phyloP scores from a whole-genome alignment of 1,140 invertebrate genomes.

The Babylonia areolata region DNA sequence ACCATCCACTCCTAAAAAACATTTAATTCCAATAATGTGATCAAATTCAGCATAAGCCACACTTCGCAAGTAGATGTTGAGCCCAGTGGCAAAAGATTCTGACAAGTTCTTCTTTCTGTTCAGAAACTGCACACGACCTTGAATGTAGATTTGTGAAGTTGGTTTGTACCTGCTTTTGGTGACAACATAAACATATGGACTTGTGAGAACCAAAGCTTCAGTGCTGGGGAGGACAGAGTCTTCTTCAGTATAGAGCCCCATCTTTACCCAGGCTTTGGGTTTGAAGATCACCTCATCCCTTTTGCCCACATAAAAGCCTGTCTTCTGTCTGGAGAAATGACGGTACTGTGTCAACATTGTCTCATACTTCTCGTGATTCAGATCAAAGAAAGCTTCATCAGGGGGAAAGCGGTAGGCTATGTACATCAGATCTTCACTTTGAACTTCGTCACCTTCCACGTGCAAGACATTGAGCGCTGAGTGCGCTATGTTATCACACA shows the following conservation, averaged over 20 bases:
- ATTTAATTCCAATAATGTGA: constrained; percentile 66
- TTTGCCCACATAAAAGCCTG: constrained; percentile 57
- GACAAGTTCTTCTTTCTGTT: constrained; percentile 58
- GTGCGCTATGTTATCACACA: constrained; percentile 62
- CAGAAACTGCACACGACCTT: constrained; percentile 67
- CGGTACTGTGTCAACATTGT: constrained; percentile 57
- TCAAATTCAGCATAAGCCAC: constrained; percentile 64
- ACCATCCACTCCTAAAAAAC: constrained; percentile 68
- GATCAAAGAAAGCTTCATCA: constrained; percentile 64
- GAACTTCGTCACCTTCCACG: constrained; percentile 50
- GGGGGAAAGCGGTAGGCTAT: constrained; percentile 67
- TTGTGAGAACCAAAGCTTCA: constrained; percentile 64
- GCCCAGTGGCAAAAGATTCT: constrained; percentile 57
- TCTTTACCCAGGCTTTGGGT: constrained; percentile 69
- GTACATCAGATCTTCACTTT: constrained; percentile 65
- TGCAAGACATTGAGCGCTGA: constrained; percentile 60
- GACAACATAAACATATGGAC: constrained; percentile 64
- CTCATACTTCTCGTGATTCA: constrained; percentile 56
- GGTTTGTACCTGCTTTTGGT: constrained; percentile 64
- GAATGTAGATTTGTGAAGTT: constrained; percentile 53
- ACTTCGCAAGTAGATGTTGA: constrained; percentile 65
- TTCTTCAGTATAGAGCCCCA: constrained; percentile 68
- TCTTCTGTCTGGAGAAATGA: constrained; percentile 59
- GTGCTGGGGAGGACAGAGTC: constrained; percentile 68
- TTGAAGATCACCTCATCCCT: constrained; percentile 66